A percentile compares a stretch with the other conserved stretches of the same genome.
These are phyloP conservation scores for Cybosia mesomella DNA, from an alignment of 2,888 invertebrate species.

Conservation along the genomic window DNA sequence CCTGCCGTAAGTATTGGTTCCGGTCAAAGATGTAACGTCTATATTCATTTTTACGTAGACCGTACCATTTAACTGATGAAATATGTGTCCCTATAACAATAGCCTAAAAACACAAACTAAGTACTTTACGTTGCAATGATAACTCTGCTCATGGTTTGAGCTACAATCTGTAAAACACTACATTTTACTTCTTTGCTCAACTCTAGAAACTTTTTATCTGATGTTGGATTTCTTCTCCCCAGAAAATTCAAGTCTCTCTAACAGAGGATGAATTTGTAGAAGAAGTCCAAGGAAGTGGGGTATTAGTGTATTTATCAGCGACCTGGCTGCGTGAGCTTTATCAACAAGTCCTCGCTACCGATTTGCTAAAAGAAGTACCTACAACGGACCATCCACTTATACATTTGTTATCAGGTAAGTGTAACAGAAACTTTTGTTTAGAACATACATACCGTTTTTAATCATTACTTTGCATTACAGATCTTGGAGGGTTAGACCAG, in stretches of 20 bases:
- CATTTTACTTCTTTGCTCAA: not conserved
- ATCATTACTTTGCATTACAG: slow-evolving; percentile 67
- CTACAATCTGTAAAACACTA: too few relatives aligned
- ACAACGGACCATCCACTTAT: slow-evolving; percentile 90
- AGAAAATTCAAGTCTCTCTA: slow-evolving; percentile 85
- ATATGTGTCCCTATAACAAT: too few relatives aligned
- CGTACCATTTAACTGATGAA: too few relatives aligned
- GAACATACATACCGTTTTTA: too few relatives aligned
- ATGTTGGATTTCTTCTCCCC: slow-evolving; percentile 4
- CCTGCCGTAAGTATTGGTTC: slow-evolving; percentile 69
- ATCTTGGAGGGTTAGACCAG: slow-evolving; percentile 94
- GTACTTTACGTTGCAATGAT: not conserved
- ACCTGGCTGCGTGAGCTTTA: slow-evolving; percentile 98
- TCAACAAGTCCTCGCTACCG: slow-evolving; percentile 92
- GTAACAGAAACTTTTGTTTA: not conserved
- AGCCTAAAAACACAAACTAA: too few relatives aligned
- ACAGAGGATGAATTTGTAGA: slow-evolving; percentile 96
- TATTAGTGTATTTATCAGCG: slow-evolving; percentile 96
- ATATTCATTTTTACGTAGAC: too few relatives aligned
- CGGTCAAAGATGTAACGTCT: too few relatives aligned
- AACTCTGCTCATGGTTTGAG: not conserved
- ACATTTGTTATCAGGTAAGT: slow-evolving; percentile 91
- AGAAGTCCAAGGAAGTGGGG: slow-evolving; percentile 96
- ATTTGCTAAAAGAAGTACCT: slow-evolving; percentile 90
- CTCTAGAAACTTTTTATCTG: not conserved